Evolutionary conservation across 2,888 invertebrate genomes (phyloP).

Genomic region (Drosophila neonasuta): DNA sequence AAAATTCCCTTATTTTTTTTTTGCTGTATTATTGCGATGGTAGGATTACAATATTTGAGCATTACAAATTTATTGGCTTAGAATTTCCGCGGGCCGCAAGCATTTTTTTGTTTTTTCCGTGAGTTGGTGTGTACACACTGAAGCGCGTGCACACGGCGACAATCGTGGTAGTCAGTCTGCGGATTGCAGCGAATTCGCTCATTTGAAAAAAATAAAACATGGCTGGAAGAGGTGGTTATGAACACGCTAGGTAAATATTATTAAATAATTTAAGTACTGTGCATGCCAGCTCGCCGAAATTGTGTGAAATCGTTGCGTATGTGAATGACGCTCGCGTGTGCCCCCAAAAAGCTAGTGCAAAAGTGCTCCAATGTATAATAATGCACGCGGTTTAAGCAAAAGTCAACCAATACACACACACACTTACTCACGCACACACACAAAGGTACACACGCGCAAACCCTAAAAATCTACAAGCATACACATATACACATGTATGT

Average conservation of each 20-base stretch:
- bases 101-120: not conserved
- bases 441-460: conserved; percentile 36
- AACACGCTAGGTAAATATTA: conserved; percentile 89
- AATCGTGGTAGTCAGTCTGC: conserved; percentile 55
- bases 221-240: conserved; percentile 94
- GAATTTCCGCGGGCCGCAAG: conserved; percentile 26
- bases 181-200: conserved; percentile 79
- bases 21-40: not conserved
- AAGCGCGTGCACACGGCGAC: conserved; percentile 55
- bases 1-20: conserved; percentile 1
- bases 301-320: conserved; percentile 35
- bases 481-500: conserved; percentile 11
- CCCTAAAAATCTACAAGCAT: conserved; percentile 41
- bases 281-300: conserved; percentile 35
- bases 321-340: conserved; percentile 32
- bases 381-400: conserved; percentile 68
- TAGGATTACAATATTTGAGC: not conserved
- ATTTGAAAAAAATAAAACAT: conserved; percentile 86
- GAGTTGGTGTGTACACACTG: conserved; percentile 64
- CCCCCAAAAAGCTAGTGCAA: conserved; percentile 31
- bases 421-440: conserved; percentile 40
- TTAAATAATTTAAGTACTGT: conserved; percentile 66
- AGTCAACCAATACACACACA: conserved; percentile 61
- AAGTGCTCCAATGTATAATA: conserved; percentile 57
- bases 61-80: conserved; percentile 10